phyloP scores from a whole-genome alignment of 2,797 vertebrate species.

The Uromys caudimaculatus region DNA sequence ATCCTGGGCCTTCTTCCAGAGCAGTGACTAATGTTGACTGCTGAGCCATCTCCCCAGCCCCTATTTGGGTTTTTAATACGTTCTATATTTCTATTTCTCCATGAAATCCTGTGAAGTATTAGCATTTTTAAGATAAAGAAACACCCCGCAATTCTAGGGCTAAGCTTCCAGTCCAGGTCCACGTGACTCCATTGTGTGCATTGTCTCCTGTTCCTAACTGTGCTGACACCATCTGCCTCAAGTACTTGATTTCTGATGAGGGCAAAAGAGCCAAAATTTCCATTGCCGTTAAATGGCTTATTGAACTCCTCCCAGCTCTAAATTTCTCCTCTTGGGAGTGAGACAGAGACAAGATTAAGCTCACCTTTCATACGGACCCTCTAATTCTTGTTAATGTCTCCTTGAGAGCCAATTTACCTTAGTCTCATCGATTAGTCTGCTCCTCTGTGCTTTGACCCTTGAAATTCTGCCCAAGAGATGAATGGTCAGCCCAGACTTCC shows the following conservation, averaged over 20 bases:
- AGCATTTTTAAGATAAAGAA: slow-evolving; percentile 33
- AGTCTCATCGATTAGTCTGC: neutral
- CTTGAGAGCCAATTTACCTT: neutral
- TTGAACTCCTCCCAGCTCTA: neutral
- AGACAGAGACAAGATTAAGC: neutral
- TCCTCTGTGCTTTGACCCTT: neutral
- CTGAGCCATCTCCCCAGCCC: neutral
- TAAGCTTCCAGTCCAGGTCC: neutral
- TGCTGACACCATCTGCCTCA: neutral
- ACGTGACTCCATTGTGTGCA: rapidly evolving
- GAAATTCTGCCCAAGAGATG: neutral
- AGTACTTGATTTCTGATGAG: neutral
- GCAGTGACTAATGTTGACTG: neutral
- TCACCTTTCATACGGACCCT: neutral
- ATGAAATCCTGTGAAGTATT: neutral
- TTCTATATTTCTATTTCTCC: neutral
- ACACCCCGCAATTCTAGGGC: neutral
- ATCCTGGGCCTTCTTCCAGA: neutral
- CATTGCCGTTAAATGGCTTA: neutral
- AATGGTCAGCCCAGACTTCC: neutral
- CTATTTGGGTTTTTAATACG: neutral
- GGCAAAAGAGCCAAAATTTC: neutral
- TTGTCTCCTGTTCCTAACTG: neutral
- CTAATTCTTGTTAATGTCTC: slow-evolving; percentile 20
- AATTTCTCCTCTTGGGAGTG: neutral